Evolutionary conservation across 2,113 vertebrate genomes (phyloP).

Genomic region (Catharus bicknelli): DNA sequence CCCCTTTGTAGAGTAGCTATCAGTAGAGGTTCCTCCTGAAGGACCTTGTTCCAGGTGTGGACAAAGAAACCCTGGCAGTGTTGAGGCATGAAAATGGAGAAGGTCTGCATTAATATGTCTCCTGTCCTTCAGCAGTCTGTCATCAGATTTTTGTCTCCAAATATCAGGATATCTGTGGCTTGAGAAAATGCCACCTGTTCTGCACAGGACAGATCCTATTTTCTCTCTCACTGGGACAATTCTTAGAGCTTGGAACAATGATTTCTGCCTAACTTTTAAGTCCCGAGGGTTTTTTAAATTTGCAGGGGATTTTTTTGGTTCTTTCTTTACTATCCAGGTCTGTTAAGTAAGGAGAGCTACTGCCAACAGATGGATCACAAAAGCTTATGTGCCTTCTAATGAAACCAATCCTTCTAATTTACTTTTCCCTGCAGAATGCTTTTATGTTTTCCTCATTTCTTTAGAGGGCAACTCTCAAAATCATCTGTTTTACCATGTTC

Average conservation of each 20-base stretch:
- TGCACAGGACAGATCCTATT: not conserved
- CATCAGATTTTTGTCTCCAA: not conserved
- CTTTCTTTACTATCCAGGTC: not conserved
- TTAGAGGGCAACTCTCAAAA: slow-evolving; percentile 47
- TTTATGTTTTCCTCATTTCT: slow-evolving; percentile 51
- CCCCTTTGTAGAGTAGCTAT: not conserved
- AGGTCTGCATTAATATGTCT: not conserved
- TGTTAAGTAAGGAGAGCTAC: slow-evolving; percentile 34
- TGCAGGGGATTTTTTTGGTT: not conserved
- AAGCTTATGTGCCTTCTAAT: slow-evolving; percentile 59
- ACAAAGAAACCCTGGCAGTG: not conserved
- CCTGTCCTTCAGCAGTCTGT: not conserved
- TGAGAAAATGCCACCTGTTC: not conserved
- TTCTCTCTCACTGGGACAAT: not conserved
- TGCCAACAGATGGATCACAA: slow-evolving; percentile 66
- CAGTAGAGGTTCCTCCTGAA: not conserved
- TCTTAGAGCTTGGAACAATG: not conserved
- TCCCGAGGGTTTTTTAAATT: not conserved
- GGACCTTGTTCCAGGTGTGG: not conserved
- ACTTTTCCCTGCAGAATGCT: slow-evolving; percentile 49
- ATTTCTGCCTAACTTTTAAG: not conserved
- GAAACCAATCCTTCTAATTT: slow-evolving; percentile 68
- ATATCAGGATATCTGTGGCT: not conserved
- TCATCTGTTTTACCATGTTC: slow-evolving; percentile 61
- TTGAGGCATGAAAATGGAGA: not conserved